Base-by-base conservation (phyloP, 2,888 invertebrate genomes). In the Hirtodrosophila cameraria region DNA sequence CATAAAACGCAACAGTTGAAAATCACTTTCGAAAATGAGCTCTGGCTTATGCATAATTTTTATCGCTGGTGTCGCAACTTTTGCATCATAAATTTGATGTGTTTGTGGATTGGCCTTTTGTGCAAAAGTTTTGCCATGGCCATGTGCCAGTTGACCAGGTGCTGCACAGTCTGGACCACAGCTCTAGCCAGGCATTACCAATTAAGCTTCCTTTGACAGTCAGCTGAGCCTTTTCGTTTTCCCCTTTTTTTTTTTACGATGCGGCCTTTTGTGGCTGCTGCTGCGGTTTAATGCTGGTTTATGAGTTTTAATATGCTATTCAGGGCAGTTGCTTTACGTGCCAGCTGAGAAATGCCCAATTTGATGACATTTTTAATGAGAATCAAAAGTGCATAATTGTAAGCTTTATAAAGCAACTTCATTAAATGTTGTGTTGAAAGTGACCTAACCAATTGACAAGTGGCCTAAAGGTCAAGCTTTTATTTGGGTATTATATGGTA, bases 381-480 rank as follows among this genome's bases (percentile, higher is more conserved):
- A 49, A 43, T 53, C 93, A n/a, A 94, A 2, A 57, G 71, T 61
- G 64, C 58, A 41, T 39, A 41, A 35, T 49, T 45, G 57, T 20
- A 53, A 39, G 25, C 3, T 18, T 13, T 42, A 43, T 52, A 31
- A 49, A 46, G 31, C 9, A 46, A 67, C 28, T 11, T 25, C 52
- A 50, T 52, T 42, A 43, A 49, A 58, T 30, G 39, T 35, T 48
- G n/a, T 45, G 39, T 6, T 25, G 33, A 31, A 36, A 46, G 39
- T 23, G 28, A 20, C 8, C 18, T n/a, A 30, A 28, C 43, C 9
- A 43, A 58, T 68, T 52, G 52, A 38, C 28, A 71, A 38, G 18
- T 15, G 13, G 13, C 13, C 27, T 16, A 7, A 28, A 28, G 23
- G 62, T 13, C 27, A 52, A 33, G 5, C 12, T 36, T 23, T 28